Conservation (phyloP, 2,113 vertebrate species). For the Ammodytes dubius region DNA sequence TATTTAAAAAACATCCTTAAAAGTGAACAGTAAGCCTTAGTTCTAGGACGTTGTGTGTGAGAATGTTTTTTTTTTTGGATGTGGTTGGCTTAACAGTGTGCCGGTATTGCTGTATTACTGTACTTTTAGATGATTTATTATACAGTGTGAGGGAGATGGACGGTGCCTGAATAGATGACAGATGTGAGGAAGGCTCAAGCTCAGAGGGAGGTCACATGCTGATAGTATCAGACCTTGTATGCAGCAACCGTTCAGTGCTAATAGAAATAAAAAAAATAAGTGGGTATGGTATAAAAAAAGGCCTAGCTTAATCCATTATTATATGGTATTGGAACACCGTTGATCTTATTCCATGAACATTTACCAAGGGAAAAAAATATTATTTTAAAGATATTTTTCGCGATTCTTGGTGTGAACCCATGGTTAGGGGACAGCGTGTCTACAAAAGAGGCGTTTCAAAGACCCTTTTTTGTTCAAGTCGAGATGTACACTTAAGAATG, state of each 20-base stretch:
- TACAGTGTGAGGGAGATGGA: not conserved
- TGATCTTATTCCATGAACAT: not conserved
- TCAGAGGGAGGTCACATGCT: slow-evolving; percentile 2
- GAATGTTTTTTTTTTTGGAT: not conserved
- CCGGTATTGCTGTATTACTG: slow-evolving; percentile 5
- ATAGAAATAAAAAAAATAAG: not conserved
- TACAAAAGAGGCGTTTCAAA: not conserved
- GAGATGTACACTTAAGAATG: not conserved
- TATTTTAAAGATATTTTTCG: not conserved
- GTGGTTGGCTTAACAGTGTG: not conserved
- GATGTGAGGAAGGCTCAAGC: slow-evolving; percentile 22
- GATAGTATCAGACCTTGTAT: not conserved
- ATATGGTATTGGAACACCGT: not conserved
- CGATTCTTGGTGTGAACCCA: not conserved
- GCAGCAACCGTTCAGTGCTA: not conserved
- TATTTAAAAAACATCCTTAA: not conserved
- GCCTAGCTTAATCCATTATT: not conserved
- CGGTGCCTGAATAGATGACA: slow-evolving; percentile 13
- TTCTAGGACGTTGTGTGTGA: slow-evolving; percentile 4
- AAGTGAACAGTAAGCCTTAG: not conserved
- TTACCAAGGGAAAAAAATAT: not conserved
- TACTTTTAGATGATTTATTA: slow-evolving; percentile 15
- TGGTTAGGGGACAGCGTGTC: not conserved
- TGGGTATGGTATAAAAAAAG: not conserved
- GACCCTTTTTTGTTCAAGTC: not conserved